Percentiles rank a stretch among this genome's conserved stretches.
Conservation (phyloP, 2,888 invertebrate genomes). For the Synanthedon tipuliformis region DNA sequence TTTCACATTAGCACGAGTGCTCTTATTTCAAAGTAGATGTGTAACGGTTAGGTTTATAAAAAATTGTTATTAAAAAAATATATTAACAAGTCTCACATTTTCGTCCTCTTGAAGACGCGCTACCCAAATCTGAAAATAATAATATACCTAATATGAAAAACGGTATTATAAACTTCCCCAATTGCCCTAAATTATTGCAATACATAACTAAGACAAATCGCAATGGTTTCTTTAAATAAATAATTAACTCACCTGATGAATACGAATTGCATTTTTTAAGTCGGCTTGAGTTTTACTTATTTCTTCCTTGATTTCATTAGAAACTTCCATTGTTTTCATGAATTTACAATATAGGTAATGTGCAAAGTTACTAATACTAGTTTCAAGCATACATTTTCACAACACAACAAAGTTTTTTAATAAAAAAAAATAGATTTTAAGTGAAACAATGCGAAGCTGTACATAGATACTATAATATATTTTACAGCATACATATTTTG, state of each 20-base stretch:
- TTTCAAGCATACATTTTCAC: too few relatives aligned
- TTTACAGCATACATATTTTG: too few relatives aligned
- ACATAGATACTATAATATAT: too few relatives aligned
- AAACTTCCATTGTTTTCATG: constrained; percentile 64
- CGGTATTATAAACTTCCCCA: constrained; percentile 2
- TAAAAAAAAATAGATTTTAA: too few relatives aligned
- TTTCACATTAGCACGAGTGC: too few relatives aligned
- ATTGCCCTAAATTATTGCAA: constrained; percentile 1
- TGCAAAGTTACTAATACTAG: too few relatives aligned
- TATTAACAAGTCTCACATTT: constrained; percentile 44
- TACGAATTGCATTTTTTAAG: constrained; percentile 72
- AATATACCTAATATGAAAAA: constrained; percentile 6
- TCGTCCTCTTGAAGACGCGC: constrained; percentile 68
- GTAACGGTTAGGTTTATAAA: too few relatives aligned
- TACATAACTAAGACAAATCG: constrained; percentile 7
- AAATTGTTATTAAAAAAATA: too few relatives aligned
- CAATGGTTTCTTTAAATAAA: constrained; percentile 6
- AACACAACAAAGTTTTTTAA: too few relatives aligned
- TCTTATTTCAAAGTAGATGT: too few relatives aligned
- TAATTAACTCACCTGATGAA: constrained; percentile 67
- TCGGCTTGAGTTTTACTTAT: constrained; percentile 71
- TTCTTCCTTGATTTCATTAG: constrained; percentile 72
- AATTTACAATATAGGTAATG: background rate
- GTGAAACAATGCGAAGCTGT: too few relatives aligned
- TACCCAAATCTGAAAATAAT: constrained; percentile 61